Evolutionary conservation across 1,140 invertebrate species (phyloP).

Genomic region (Caenorhabditis remanei): DNA sequence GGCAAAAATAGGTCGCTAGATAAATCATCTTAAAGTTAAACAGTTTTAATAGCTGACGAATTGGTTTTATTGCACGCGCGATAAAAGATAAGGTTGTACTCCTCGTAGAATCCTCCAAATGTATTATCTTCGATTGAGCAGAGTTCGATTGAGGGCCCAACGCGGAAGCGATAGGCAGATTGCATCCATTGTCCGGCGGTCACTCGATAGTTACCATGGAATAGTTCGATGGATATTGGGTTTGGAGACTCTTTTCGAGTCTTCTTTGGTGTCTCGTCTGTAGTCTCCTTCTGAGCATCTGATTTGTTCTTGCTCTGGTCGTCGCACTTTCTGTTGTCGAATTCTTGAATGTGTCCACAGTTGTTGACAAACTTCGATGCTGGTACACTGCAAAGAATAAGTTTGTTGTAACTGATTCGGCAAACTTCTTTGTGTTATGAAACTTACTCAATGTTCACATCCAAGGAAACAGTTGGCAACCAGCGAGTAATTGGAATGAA

Average conservation of each 20-base stretch:
- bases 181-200: conserved; percentile 73
- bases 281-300: no score
- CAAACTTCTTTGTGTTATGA: neutral
- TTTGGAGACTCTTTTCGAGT: no score
- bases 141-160: conserved; percentile 70
- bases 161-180: conserved; percentile 74
- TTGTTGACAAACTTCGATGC: conserved; percentile 37
- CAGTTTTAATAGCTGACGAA: conserved; percentile 13
- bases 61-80: conserved; percentile 66
- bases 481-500: conserved; percentile 74
- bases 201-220: conserved; percentile 69
- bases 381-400: conserved; percentile 49
- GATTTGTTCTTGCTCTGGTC: neutral
- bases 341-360: conserved; percentile 49
- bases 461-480: conserved; percentile 71
- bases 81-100: conserved; percentile 77
- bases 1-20: neutral
- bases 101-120: conserved; percentile 72
- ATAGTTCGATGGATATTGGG: neutral
- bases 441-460: conserved; percentile 71
- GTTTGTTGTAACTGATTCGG: neutral
- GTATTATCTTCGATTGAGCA: conserved; percentile 66
- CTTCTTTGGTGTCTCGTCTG: no score
- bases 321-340: conserved; percentile 58
- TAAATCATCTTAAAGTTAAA: neutral